Evolutionary conservation across 2,888 invertebrate genomes (phyloP), one percentile per base, ranked within the genome.

Genomic region (Bugulina stolonifera): DNA sequence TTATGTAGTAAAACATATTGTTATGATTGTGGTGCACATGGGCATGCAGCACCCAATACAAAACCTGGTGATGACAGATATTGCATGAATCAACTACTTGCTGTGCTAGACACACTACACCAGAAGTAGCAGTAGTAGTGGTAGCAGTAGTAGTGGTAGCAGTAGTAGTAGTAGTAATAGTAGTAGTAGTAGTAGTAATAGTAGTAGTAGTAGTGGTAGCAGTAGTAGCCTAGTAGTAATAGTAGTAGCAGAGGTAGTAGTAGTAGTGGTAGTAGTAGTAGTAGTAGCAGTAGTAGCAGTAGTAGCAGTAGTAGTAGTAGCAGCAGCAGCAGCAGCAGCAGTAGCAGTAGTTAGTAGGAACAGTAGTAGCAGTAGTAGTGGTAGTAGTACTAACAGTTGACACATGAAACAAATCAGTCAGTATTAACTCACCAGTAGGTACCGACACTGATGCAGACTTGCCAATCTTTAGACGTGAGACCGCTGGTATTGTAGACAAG

Each of bases 201-300:
- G 43, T 43, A 18, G 43, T 18, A 43, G 43, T 43, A 18, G 43
- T 18, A 43, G 43, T 43, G 18, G 43, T 43, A 43, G 43, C 18
- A 43, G 43, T 32, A 64, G 64, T 32, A 32, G 64, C 64, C n/a
- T 18, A 25, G 69, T 29, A 29, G n/a, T 22, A 72, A 3, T 70
- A 22, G 43, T 18, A 43, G 43, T 43, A n/a, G 32, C 29, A 22
- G 43, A 10, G 18, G 43, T 18, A 43, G 43, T 43, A 43, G 43
- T 18, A 43, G 43, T 43, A 43, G 43, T 18, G 18, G 43, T 43
- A 18, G 43, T 18, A 43, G 43, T 43, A 18, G 43, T 18, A 43
- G 43, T 43, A 43, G 43, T 43, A 43, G 43, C 18, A 43, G 43
- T 32, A 64, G 64, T 32, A 32, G 64, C 64, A 25, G 64, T 29